These are phyloP conservation scores for Pristionchus japonicus DNA, from an alignment of 2,888 invertebrate species.

Conservation along the genomic window DNA sequence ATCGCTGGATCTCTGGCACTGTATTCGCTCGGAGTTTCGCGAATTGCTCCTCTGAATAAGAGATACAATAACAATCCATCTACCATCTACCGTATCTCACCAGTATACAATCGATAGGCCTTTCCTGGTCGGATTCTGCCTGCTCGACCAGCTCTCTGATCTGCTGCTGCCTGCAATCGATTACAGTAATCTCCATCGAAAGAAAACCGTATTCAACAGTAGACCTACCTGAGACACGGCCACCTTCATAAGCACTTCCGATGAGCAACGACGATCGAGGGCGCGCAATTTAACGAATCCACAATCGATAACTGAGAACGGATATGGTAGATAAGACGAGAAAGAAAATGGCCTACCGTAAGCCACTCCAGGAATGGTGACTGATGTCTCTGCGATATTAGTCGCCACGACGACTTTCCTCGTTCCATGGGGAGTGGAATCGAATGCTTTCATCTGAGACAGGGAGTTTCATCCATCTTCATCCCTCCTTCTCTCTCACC, in stretches of 20 bases:
- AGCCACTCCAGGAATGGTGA: constrained; percentile 92
- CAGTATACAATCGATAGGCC: constrained; percentile 81
- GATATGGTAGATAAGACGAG: too few species aligned
- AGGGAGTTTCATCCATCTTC: background rate
- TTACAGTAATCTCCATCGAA: constrained; percentile 82
- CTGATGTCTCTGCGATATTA: constrained; percentile 95
- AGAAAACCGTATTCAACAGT: background rate
- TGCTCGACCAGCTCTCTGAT: constrained; percentile 92
- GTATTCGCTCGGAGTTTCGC: constrained; percentile 83
- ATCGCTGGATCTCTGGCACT: constrained; percentile 93
- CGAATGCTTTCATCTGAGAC: constrained; percentile 73
- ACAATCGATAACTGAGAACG: constrained; percentile 92
- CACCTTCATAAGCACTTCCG: constrained; percentile 76
- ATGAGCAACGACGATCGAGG: constrained; percentile 85
- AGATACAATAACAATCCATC: background rate
- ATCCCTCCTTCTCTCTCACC: constrained; percentile 46
- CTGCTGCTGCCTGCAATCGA: constrained; percentile 84
- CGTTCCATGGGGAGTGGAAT: constrained; percentile 76
- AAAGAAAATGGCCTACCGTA: constrained; percentile 81
- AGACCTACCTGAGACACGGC: constrained; percentile 53
- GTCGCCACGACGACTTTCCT: constrained; percentile 93
- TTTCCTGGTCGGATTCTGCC: constrained; percentile 89
- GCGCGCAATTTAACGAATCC: constrained; percentile 95
- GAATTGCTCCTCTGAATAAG: constrained; percentile 82
- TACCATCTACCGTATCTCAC: constrained; percentile 50